A percentile compares a stretch with the other conserved stretches of the same genome.
These are phyloP conservation scores for Volucella inflata DNA, from an alignment of 2,888 invertebrate genomes.

Conservation along the genomic window DNA sequence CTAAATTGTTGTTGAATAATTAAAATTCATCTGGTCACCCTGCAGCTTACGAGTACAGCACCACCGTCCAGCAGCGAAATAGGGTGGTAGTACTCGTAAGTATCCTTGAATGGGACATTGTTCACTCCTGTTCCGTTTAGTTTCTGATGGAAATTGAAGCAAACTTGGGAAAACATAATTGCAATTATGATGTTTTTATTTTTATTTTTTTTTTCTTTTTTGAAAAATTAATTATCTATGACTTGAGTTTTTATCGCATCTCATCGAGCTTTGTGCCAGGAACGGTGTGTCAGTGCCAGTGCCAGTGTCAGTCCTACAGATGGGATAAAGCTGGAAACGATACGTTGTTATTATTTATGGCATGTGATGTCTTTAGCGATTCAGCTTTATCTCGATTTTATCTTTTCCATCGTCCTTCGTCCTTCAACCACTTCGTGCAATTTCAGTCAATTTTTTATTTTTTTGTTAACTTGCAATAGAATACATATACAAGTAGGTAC, in stretches of 20 bases:
- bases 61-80: slow-evolving; percentile 16
- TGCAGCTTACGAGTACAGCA: slow-evolving; percentile 22
- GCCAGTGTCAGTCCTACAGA: slow-evolving; percentile 11
- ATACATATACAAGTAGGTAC: too few species aligned
- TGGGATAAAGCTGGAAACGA: slow-evolving; percentile 36
- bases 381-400: slow-evolving; percentile 11
- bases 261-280: too few species aligned
- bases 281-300: not conserved
- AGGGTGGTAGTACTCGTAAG: slow-evolving; percentile 12
- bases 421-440: not conserved
- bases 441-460: too few species aligned
- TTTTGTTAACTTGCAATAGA: too few species aligned
- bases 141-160: slow-evolving; percentile 64
- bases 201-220: slow-evolving; percentile 67
- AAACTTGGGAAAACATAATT: slow-evolving; percentile 63
- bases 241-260: slow-evolving; percentile 60
- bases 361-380: slow-evolving; percentile 30
- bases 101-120: slow-evolving; percentile 42
- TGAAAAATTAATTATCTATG: slow-evolving; percentile 72
- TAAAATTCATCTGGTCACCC: too few species aligned
- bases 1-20: too few species aligned
- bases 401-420: too few species aligned
- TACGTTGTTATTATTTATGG: slow-evolving; percentile 60
- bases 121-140: not conserved
- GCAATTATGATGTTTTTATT: too few species aligned